Percentiles rank a stretch among this genome's conserved stretches.
phyloP scores from a whole-genome alignment of 2,888 invertebrate species.

The Oligia latruncula region DNA sequence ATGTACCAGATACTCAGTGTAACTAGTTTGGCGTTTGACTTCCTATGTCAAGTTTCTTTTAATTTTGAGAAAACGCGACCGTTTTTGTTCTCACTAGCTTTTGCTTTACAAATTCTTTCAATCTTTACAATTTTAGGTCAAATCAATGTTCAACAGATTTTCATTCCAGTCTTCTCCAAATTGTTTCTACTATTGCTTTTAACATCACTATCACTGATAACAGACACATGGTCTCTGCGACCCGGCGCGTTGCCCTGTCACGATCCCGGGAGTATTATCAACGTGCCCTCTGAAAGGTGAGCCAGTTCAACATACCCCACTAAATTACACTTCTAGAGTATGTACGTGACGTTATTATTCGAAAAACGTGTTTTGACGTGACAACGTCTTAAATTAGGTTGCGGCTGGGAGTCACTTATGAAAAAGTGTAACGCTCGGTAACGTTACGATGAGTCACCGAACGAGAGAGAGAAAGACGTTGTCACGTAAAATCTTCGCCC shows the following conservation, averaged over 20 bases:
- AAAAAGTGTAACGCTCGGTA: too few relatives aligned
- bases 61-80: too few relatives aligned
- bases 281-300: conserved; percentile 49
- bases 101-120: neutral
- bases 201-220: conserved; percentile 16
- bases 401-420: too few relatives aligned
- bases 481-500: too few relatives aligned
- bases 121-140: neutral
- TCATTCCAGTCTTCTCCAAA: neutral
- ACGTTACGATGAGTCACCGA: too few relatives aligned
- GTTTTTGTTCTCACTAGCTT: neutral
- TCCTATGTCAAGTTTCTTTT: neutral
- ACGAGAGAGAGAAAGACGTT: too few relatives aligned
- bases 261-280: conserved; percentile 30
- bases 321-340: conserved; percentile 38
- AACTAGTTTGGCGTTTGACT: neutral
- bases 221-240: conserved; percentile 13
- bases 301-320: conserved; percentile 46
- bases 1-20: neutral
- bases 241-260: conserved; percentile 24
- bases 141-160: neutral
- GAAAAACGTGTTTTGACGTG: conserved; percentile 32
- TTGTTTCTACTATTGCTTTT: conserved; percentile 10
- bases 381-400: too few relatives aligned
- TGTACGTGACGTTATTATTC: conserved; percentile 45